Evolutionary conservation across 2,797 vertebrate species (phyloP).

Genomic region (Tangara arthus): DNA sequence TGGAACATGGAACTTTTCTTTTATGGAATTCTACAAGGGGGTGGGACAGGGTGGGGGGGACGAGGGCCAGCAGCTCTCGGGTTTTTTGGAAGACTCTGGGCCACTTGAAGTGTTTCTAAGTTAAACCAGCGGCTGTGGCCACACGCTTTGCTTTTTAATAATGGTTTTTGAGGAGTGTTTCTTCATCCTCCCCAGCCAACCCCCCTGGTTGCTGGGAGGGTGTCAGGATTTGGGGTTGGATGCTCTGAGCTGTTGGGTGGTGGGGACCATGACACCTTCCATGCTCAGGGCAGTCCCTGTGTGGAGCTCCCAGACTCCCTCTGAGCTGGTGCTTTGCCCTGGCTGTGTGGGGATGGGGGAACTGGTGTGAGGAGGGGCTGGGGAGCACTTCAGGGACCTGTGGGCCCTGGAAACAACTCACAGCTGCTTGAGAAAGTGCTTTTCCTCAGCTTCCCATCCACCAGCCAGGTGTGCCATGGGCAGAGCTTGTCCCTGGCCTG

Average conservation of each 20-base stretch:
- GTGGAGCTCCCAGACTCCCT: not conserved
- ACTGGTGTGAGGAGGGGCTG: too few species aligned
- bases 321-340: not conserved
- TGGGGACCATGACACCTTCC: not conserved
- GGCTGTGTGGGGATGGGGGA: not conserved
- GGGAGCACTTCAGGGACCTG: not conserved
- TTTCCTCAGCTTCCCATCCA: not conserved
- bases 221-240: not conserved
- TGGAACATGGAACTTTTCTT: conserved; percentile 37
- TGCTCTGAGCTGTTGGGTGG: not conserved
- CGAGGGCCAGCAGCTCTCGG: not conserved
- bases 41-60: not conserved
- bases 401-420: accelerated
- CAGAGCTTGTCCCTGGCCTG: not conserved
- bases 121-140: conserved; percentile 46
- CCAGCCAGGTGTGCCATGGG: not conserved
- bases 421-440: not conserved
- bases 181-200: not conserved
- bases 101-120: not conserved
- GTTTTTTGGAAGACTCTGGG: conserved; percentile 10
- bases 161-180: not conserved
- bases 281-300: not conserved
- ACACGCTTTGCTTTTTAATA: not conserved
- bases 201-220: not conserved
- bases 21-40: not conserved